Conservation (phyloP, 1,140 invertebrate genomes). For the Leptonema lineaticorne region DNA sequence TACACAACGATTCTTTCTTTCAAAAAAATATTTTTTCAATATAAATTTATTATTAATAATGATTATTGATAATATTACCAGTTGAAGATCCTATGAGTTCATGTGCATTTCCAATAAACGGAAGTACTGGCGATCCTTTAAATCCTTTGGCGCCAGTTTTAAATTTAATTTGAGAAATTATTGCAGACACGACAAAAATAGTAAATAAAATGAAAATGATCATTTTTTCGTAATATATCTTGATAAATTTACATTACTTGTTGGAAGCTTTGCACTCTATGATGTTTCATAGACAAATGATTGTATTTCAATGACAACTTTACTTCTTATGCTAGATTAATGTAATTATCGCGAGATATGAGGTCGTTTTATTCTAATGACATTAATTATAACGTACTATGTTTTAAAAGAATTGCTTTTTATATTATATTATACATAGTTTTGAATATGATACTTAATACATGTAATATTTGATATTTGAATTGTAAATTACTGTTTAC, state of each 20-base stretch:
- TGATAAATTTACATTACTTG: no score
- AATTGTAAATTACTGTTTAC: no score
- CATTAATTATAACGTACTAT: no score
- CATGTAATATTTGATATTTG: no score
- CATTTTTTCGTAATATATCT: conserved; percentile 3
- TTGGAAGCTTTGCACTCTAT: no score
- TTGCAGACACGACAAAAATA: not conserved
- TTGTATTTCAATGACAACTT: not conserved
- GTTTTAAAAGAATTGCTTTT: no score
- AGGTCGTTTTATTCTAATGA: not conserved
- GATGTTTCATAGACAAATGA: not conserved
- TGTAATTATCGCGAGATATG: not conserved
- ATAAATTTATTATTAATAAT: no score
- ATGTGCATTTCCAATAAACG: conserved; percentile 3
- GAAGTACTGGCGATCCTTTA: not conserved
- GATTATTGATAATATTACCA: no score
- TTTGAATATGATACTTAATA: no score
- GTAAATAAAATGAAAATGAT: not conserved
- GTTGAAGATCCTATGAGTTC: not conserved
- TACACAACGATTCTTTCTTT: no score
- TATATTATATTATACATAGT: no score
- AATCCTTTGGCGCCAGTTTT: not conserved
- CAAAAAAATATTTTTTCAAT: no score
- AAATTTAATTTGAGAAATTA: conserved; percentile 1
- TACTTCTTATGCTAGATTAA: not conserved